Percentiles rank a stretch among this genome's conserved stretches.
These are phyloP conservation scores for Hyposoter didymator DNA, from an alignment of 2,888 invertebrate genomes.

Conservation along the genomic window DNA sequence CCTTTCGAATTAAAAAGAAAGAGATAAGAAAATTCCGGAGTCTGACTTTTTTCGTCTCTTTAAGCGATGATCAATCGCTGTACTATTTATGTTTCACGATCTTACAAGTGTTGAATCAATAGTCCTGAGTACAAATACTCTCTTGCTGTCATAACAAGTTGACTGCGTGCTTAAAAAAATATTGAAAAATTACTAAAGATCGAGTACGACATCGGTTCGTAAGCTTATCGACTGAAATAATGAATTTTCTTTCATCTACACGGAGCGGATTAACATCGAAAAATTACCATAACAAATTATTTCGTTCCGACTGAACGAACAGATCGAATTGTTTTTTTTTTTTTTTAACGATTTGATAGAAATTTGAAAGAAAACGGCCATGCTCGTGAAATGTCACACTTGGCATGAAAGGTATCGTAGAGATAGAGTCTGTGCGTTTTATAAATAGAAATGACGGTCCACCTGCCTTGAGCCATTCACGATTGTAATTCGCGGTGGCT, in stretches of 20 bases:
- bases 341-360: no score
- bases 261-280: no score
- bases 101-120: constrained; percentile 25
- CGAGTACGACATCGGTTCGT: not conserved
- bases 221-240: not conserved
- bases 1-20: not conserved
- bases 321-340: no score
- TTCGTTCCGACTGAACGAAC: no score
- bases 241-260: not conserved
- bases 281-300: no score
- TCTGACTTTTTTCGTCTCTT: not conserved
- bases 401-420: not conserved
- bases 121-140: constrained; percentile 35
- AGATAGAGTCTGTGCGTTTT: constrained; percentile 48
- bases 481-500: constrained; percentile 69
- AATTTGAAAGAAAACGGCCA: not conserved
- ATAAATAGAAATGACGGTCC: constrained; percentile 73
- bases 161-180: constrained; percentile 34
- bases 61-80: constrained; percentile 21
- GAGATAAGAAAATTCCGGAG: not conserved
- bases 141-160: constrained; percentile 26
- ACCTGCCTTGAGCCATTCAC: constrained; percentile 81
- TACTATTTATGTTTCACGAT: constrained; percentile 11
- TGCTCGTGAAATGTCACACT: not conserved
- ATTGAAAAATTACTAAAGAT: constrained; percentile 30